Base-by-base conservation (phyloP, 2,113 vertebrate genomes). In the Barnardius zonarius region DNA sequence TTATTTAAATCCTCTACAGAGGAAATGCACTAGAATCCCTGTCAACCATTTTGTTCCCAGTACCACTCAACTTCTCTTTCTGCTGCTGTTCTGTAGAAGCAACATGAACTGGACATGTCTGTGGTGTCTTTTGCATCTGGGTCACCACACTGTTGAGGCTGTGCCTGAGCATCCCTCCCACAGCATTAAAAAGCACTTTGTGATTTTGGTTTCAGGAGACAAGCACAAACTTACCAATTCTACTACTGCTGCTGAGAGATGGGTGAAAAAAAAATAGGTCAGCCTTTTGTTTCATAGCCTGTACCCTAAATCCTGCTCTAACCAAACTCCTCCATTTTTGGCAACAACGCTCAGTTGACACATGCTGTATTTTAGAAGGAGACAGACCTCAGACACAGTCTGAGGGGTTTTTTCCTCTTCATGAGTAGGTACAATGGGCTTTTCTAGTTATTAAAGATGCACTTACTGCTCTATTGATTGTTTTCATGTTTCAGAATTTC, bases 401-500 rank as follows among this genome's bases (percentile, higher is more conserved):
- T 4, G 10, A 43, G 33, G 28, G 3, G 2, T 28, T 80, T 6
- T 59, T 61, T 37, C 5, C 35, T 33, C 59, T 64, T 80, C 59
- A 14, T n/a, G 67, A 74, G 16, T 14, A 78, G 68, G 67, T 83
- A 51, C 51, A 77, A 19, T 18, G 54, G 83, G 90, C 82, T 93
- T 94, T 94, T 91, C 73, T 81, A 92, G 67, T 59, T 67, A 92
- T 96, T 79, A 69, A 68, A 94, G 89, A 91, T 4, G 46, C 64
- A 79, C 69, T 84, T 67, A 74, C 51, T 86, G 74, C 27, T 67
- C 69, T 95, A 92, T 72, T 68, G 92, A 91, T 86, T 90, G 79
- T 70, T 80, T 90, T 66, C 72, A 31, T 31, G 74, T 93, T 96
- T 79, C 89, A 95, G 88, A 88, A 95, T 91, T 96, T 96, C 80